Evolutionary conservation across 2,797 vertebrate species (phyloP).

Genomic region (Hemitrygon akajei): DNA sequence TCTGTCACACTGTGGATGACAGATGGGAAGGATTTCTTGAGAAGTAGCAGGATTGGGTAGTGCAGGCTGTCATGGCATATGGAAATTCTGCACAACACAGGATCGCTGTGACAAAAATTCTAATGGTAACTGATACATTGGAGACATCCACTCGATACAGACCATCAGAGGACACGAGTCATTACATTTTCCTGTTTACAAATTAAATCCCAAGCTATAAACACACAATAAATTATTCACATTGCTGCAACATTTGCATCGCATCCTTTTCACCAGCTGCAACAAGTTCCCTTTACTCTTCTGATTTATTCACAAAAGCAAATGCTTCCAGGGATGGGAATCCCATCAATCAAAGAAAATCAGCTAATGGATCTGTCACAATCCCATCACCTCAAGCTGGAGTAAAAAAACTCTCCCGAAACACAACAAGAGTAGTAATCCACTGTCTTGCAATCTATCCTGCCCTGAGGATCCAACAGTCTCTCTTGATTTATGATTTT

Average conservation of each 20-base stretch:
- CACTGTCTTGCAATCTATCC: not conserved
- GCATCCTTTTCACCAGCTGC: not conserved
- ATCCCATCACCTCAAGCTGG: not conserved
- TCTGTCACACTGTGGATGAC: not conserved
- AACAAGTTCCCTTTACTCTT: constrained; percentile 7
- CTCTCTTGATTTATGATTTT: not conserved
- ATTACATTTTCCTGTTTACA: constrained; percentile 14
- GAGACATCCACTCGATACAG: not conserved
- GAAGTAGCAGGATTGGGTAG: not conserved
- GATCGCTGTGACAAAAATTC: constrained; percentile 5
- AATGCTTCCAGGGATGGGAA: constrained; percentile 21
- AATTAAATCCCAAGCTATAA: constrained; percentile 15
- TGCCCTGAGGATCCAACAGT: not conserved
- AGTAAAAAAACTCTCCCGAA: not conserved
- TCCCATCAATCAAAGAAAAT: constrained; percentile 22
- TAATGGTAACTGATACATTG: not conserved
- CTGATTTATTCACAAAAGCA: constrained; percentile 9
- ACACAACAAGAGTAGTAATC: not conserved
- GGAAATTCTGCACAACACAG: constrained; percentile 3
- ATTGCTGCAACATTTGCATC: not conserved
- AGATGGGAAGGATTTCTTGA: constrained; percentile 9
- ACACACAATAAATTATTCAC: constrained; percentile 27
- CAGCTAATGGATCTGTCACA: not conserved
- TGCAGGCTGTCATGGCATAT: constrained; percentile 20
- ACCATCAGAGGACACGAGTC: not conserved